phyloP scores from a whole-genome alignment of 1,140 invertebrate species.

The Riptortus pedestris region DNA sequence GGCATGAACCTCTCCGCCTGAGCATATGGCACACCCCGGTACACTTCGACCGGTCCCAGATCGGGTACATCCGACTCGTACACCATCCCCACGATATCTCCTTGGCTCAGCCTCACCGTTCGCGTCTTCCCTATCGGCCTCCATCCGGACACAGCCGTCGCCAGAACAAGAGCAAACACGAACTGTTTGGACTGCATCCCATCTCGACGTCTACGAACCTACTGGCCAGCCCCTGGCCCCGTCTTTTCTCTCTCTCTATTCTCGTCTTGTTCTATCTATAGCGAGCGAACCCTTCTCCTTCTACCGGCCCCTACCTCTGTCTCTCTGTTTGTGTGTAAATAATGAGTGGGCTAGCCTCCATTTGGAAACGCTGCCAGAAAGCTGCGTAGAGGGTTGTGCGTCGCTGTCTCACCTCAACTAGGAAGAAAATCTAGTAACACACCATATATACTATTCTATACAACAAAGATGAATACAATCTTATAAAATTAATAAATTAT shows the following conservation, averaged over 20 bases:
- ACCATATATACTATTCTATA: no score
- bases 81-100: neutral
- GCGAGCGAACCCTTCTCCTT: neutral
- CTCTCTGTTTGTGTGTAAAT: no score
- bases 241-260: neutral
- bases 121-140: neutral
- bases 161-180: neutral
- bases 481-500: no score
- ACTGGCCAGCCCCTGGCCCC: neutral
- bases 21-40: neutral
- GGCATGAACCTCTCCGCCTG: conserved; percentile 9
- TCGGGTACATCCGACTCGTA: neutral
- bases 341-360: no score
- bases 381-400: no score
- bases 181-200: neutral
- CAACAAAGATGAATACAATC: no score
- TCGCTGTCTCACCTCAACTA: no score
- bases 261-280: neutral
- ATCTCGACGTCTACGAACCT: neutral
- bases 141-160: neutral
- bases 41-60: neutral
- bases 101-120: neutral
- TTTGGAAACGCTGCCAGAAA: no score
- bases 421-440: no score
- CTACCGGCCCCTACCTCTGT: no score